A percentile compares a stretch with the other conserved stretches of the same genome.
Evolutionary conservation across 2,113 vertebrate genomes (phyloP).

Genomic region (Sinocyclocheilus grahami): DNA sequence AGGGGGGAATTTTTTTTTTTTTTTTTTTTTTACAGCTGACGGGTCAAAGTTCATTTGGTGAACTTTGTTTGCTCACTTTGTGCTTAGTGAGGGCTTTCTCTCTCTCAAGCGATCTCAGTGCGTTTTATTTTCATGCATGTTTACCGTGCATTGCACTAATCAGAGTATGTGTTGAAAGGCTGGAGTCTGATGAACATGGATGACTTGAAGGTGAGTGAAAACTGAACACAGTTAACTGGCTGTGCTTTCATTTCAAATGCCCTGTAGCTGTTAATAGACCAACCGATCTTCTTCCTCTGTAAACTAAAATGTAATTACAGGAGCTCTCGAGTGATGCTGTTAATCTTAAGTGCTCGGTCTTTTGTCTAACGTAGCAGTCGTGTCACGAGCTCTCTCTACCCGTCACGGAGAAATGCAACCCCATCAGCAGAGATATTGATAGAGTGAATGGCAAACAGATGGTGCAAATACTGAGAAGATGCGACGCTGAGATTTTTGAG

Average conservation of each 20-base stretch:
- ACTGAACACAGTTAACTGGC: background rate
- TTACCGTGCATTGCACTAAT: background rate
- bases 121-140: background rate
- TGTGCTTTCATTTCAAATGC: background rate
- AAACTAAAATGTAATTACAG: conserved; percentile 9
- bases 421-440: conserved; percentile 77
- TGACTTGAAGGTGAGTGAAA: conserved; percentile 13
- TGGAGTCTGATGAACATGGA: conserved; percentile 14
- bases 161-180: background rate
- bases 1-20: too few relatives aligned
- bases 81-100: background rate
- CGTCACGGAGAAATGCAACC: conserved; percentile 81
- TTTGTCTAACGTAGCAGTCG: conserved; percentile 62
- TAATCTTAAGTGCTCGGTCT: conserved; percentile 14
- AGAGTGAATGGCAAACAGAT: conserved; percentile 68
- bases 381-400: conserved; percentile 75
- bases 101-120: background rate
- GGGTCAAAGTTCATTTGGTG: conserved; percentile 54
- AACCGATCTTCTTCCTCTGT: background rate
- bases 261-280: background rate
- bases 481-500: conserved; percentile 80
- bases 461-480: conserved; percentile 74
- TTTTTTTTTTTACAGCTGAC: background rate
- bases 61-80: conserved; percentile 60
- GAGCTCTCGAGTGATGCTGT: background rate